phyloP scores from a whole-genome alignment of 2,797 vertebrate species.

The Neoniphon sammara region DNA sequence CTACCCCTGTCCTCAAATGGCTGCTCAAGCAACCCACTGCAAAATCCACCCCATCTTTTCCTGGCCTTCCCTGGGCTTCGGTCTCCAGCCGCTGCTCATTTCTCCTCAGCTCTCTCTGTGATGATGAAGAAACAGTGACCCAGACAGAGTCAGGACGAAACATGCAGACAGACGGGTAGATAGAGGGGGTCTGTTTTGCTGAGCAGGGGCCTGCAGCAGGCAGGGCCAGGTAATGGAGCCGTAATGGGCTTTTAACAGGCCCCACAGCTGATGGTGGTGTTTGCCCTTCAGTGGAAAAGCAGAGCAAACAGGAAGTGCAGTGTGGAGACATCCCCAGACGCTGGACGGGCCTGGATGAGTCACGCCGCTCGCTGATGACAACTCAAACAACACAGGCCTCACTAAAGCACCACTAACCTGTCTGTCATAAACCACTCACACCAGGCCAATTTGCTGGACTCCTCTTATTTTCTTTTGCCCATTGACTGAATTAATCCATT shows the following conservation, averaged over 20 bases:
- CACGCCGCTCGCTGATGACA: slow-evolving; percentile 64
- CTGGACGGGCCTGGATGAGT: slow-evolving; percentile 58
- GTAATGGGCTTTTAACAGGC: slow-evolving; percentile 81
- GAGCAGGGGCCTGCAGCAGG: slow-evolving; percentile 46
- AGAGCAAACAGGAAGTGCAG: slow-evolving; percentile 74
- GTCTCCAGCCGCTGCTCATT: slow-evolving; percentile 5
- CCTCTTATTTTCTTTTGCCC: slow-evolving; percentile 39
- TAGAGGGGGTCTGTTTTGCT: slow-evolving; percentile 51
- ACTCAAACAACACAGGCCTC: slow-evolving; percentile 49
- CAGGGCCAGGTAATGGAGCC: slow-evolving; percentile 75
- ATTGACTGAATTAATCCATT: slow-evolving; percentile 43
- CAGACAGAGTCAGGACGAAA: slow-evolving; percentile 47
- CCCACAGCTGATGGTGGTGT: slow-evolving; percentile 66
- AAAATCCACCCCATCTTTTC: background rate
- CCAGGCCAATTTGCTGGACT: slow-evolving; percentile 44
- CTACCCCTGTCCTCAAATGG: background rate
- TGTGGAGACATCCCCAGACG: slow-evolving; percentile 65
- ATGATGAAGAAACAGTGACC: slow-evolving; percentile 50
- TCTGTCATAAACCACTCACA: slow-evolving; percentile 63
- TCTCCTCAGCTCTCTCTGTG: slow-evolving; percentile 35
- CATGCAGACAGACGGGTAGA: slow-evolving; percentile 26
- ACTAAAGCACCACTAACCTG: slow-evolving; percentile 56
- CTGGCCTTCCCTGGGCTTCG: slow-evolving; percentile 6
- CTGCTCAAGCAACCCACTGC: background rate
- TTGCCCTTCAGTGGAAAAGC: slow-evolving; percentile 75